phyloP scores from a whole-genome alignment of 1,140 invertebrate species.

The Goniozus legneri region DNA sequence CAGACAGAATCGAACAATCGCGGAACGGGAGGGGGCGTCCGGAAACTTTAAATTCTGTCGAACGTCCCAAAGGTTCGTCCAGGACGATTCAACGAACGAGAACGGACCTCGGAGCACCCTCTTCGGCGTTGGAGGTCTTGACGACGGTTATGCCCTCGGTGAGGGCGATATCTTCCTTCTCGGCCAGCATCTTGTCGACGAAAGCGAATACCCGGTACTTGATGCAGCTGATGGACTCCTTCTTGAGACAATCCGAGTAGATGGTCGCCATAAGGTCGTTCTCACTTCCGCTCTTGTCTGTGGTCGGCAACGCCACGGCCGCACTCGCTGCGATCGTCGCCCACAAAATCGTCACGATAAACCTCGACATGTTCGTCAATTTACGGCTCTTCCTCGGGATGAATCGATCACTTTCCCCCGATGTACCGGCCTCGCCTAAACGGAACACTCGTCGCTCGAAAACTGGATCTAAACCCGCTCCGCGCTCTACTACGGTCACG shows the following conservation, averaged over 20 bases:
- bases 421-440: too few relatives aligned
- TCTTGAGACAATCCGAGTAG: slow-evolving; percentile 72
- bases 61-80: too few relatives aligned
- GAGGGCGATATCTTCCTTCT: slow-evolving; percentile 72
- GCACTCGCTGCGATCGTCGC: slow-evolving; percentile 43
- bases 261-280: slow-evolving; percentile 74
- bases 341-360: slow-evolving; percentile 25
- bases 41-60: too few relatives aligned
- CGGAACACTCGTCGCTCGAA: too few relatives aligned
- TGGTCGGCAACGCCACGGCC: slow-evolving; percentile 61
- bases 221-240: slow-evolving; percentile 75
- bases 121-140: slow-evolving; percentile 66
- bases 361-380: slow-evolving; percentile 17
- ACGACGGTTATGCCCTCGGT: slow-evolving; percentile 78
- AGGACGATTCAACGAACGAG: neutral
- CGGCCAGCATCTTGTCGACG: slow-evolving; percentile 74
- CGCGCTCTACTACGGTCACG: neutral
- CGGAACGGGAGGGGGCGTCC: neutral
- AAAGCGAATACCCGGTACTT: slow-evolving; percentile 82
- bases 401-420: neutral
- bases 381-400: slow-evolving; percentile 1
- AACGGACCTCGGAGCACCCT: slow-evolving; percentile 69
- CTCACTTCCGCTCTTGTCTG: slow-evolving; percentile 63
- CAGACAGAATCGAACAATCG: neutral
- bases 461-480: neutral